Evolutionary conservation across 2,888 invertebrate species (phyloP), one percentile per base, ranked within the genome.

Genomic region (Amphipoea lucens): DNA sequence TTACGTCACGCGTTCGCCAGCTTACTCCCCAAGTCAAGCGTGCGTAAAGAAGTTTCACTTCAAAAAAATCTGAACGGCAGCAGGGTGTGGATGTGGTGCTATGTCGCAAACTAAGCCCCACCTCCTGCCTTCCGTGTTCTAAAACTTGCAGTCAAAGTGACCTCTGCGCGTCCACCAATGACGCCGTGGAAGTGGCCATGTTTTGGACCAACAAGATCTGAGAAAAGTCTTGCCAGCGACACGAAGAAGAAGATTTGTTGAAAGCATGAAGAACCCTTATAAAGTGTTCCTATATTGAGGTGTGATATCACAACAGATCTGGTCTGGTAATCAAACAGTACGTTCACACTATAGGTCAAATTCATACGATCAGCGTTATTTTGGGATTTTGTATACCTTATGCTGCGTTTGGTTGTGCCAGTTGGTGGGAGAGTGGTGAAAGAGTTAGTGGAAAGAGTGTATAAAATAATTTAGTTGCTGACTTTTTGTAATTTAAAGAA

Each of bases 281-380:
- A 79, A 75, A 83, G 63, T 70, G 29, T 40, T 62, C 36, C 81
- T 86, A 87, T 79, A 82, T 82, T 82, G 71, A 81, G 76, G 42
- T 76, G 67, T 84, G 82, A 89, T 84, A 86, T 78, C 85, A 80
- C 85, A 89, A 89, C 88, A 90, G 88, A 78, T 74, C 69, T 75
- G 79, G 40, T 36, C 70, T 20, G 36, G 70, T 86, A 87, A 89
- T 90, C 88, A 88, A 90, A 84, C 87, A 81, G 87, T 90, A 63
- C 82, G 91, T 92, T 89, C 89, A 89, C 87, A 87, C 89, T 89
- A 90, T 92, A 89, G 92, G 91, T 92, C 92, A 90, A 92, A 92
- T 88, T 89, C 91, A 78, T 87, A 91, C 91, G 90, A 86, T 91
- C 91, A 88, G 76, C 74, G 85, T 90, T 93, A 93, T 93, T 93